Conservation (phyloP, 2,113 vertebrate genomes). For the Equus przewalskii region DNA sequence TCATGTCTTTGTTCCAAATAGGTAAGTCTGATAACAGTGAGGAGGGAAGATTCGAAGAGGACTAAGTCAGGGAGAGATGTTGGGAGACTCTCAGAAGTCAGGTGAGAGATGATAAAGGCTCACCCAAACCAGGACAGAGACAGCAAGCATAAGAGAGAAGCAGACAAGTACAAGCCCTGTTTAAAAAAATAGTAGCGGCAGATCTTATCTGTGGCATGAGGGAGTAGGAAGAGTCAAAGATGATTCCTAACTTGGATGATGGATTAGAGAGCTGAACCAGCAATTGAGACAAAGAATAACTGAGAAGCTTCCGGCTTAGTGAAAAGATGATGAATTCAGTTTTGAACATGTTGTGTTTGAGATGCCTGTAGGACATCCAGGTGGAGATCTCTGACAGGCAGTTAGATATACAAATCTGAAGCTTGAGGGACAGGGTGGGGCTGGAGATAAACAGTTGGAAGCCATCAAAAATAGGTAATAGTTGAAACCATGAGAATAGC, state of each 20-base stretch:
- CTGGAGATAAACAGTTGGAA: constrained; percentile 16
- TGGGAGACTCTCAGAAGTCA: background rate
- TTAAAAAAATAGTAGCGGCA: background rate
- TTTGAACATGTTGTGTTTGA: constrained; percentile 50
- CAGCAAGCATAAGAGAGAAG: background rate
- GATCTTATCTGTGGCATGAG: constrained; percentile 19
- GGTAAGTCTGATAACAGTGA: background rate
- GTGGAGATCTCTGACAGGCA: background rate
- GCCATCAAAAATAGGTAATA: background rate
- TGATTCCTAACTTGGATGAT: background rate
- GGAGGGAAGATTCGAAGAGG: background rate
- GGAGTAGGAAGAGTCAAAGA: constrained; percentile 35
- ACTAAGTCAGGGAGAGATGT: background rate
- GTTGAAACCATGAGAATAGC: constrained; percentile 36
- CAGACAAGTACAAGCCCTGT: background rate
- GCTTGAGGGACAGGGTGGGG: background rate
- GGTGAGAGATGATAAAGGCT: background rate
- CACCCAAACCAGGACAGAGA: background rate
- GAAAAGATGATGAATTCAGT: constrained; percentile 14
- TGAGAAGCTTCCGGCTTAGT: background rate
- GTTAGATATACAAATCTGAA: background rate
- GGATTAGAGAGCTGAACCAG: background rate
- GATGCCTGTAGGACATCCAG: constrained; percentile 61
- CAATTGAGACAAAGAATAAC: background rate
- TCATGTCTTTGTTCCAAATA: background rate